Evolutionary conservation across 2,113 vertebrate species (phyloP).

Genomic region (Podarcis muralis): DNA sequence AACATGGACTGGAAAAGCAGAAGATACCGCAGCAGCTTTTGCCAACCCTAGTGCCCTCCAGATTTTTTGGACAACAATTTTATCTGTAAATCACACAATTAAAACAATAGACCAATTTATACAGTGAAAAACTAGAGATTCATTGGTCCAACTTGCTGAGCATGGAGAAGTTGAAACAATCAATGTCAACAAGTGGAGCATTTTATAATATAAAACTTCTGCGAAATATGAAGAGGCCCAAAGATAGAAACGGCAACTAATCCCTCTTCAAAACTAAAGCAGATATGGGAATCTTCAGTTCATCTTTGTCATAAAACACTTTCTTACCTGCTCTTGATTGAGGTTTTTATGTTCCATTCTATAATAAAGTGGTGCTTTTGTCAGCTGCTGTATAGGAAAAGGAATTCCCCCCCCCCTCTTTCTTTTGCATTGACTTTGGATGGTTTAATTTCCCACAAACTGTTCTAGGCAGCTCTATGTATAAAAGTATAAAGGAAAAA

Average conservation of each 20-base stretch:
- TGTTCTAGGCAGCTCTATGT: neutral
- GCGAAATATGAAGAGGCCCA: slow-evolving; percentile 50
- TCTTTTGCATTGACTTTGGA: neutral
- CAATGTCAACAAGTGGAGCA: slow-evolving; percentile 39
- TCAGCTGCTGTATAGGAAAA: neutral
- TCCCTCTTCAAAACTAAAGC: slow-evolving; percentile 46
- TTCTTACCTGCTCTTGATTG: slow-evolving; percentile 30
- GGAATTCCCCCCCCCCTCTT: neutral
- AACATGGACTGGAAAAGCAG: too few species aligned
- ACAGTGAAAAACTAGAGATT: slow-evolving; percentile 53
- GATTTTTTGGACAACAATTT: too few species aligned
- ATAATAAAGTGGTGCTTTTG: slow-evolving; percentile 38
- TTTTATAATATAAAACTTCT: slow-evolving; percentile 29
- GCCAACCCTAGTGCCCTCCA: too few species aligned
- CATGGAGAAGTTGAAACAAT: slow-evolving; percentile 50
- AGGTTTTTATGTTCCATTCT: slow-evolving; percentile 34
- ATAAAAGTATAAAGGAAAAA: neutral
- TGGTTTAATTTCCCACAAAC: neutral
- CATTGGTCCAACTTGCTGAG: neutral
- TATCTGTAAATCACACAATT: slow-evolving; percentile 40
- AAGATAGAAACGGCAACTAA: slow-evolving; percentile 41
- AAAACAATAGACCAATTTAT: slow-evolving; percentile 59
- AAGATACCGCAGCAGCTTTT: too few species aligned
- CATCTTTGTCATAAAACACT: slow-evolving; percentile 11
- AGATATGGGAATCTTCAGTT: slow-evolving; percentile 34